Evolutionary conservation across 2,888 invertebrate genomes (phyloP), one percentile per base, ranked within the genome.

Genomic region (Drosophila diplacantha): DNA sequence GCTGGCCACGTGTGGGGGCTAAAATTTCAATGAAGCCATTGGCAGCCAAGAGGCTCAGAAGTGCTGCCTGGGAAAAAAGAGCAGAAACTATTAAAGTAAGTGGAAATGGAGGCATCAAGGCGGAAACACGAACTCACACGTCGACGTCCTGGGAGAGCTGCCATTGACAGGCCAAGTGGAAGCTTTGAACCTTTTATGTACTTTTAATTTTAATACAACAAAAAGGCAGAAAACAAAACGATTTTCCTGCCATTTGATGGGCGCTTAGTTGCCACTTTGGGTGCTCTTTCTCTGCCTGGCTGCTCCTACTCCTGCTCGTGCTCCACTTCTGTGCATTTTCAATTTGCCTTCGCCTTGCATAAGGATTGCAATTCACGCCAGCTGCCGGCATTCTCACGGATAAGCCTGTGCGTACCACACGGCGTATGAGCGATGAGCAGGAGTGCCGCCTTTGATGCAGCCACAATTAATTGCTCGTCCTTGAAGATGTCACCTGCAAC

Each of bases 81-180:
- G 41, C 39, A 65, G 64, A 72, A 78, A 81, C 83, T 81, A 83
- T 81, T 76, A 78, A 81, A 73, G 73, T 73, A 80, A 81, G 77
- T 83, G 83, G 74, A 82, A 78, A 73, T 81, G 81, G 81, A 73
- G 76, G 79, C 74, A 78, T 78, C 72, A 76, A 58, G 66, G 69
- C 76, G 73, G 47, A 66, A 55, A 58, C 54, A 53, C 51, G 37
- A 46, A 50, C 61, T 58, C 51, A 55, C 65, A 56, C 64, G 47
- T 51, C 35, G 20, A 43, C 32, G 20, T 49, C 56, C 52, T 52
- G 55, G 62, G 66, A 61, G 71, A 65, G 32, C 56, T 22, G 37
- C 31, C 68, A 39, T 69, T 66, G 65, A 63, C 66, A 54, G 57
- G 43, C 62, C 34, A 47, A 67, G 50, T 67, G 52, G 37, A 58